Evolutionary conservation across 2,797 vertebrate genomes (phyloP).

Genomic region (Buphagus erythrorhynchus): DNA sequence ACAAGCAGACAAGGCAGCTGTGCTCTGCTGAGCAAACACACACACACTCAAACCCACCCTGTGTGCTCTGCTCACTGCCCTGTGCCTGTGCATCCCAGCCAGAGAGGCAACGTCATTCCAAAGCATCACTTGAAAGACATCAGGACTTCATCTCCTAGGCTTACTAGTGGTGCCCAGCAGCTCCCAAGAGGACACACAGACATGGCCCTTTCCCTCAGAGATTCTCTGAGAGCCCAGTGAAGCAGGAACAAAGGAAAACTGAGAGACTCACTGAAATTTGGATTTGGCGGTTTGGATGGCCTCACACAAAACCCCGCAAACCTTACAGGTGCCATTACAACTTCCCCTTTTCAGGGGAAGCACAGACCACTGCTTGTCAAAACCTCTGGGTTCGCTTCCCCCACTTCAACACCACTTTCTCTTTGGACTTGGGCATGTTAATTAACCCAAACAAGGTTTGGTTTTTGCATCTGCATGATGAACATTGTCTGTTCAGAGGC

Average conservation of each 20-base stretch:
- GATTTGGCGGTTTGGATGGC: slow-evolving; percentile 36
- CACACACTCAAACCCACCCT: neutral
- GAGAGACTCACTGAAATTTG: neutral
- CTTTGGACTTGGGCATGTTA: neutral
- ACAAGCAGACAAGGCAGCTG: slow-evolving; percentile 5
- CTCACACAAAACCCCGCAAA: neutral
- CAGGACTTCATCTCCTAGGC: neutral
- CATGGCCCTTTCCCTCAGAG: neutral
- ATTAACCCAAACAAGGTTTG: neutral
- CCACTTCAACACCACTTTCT: neutral
- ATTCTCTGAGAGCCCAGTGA: neutral
- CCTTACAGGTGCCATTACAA: slow-evolving; percentile 39
- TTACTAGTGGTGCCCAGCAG: neutral
- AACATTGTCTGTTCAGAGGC: neutral
- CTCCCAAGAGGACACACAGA: neutral
- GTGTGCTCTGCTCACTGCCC: neutral
- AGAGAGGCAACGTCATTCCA: neutral
- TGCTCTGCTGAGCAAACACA: slow-evolving; percentile 36
- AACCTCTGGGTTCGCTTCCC: slow-evolving; percentile 43
- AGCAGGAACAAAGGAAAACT: neutral
- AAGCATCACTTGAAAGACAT: neutral
- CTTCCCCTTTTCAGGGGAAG: slow-evolving; percentile 57
- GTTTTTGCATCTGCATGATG: neutral
- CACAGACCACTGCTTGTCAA: slow-evolving; percentile 7
- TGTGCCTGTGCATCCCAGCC: neutral